Conservation (phyloP, 2,113 vertebrate genomes). For the Ptilonorhynchus violaceus region DNA sequence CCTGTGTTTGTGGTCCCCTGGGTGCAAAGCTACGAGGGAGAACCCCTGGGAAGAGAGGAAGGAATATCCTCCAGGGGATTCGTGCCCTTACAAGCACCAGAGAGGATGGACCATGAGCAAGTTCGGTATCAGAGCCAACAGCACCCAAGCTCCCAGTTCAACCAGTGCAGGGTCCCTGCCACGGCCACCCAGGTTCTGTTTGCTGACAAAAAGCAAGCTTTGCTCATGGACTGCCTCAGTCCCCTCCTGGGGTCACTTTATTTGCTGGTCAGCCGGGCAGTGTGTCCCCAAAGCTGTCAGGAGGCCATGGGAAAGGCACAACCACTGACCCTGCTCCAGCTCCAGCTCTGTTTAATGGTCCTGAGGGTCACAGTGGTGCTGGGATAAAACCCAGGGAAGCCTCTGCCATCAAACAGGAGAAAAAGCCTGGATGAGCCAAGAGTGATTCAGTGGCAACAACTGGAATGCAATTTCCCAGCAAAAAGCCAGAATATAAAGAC, state of each 20-base stretch:
- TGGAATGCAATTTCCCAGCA: not conserved
- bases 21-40: not conserved
- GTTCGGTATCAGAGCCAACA: not conserved
- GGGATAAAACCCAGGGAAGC: not conserved
- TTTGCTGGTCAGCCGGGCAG: not conserved
- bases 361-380: not conserved
- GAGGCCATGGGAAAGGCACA: not conserved
- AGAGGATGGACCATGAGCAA: not conserved
- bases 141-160: not conserved
- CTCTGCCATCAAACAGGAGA: not conserved
- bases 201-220: not conserved
- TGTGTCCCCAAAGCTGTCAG: not conserved
- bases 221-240: not conserved
- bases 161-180: not conserved
- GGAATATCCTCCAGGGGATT: not conserved
- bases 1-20: not conserved
- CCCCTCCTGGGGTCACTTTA: not conserved
- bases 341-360: not conserved
- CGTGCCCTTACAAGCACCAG: not conserved
- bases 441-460: not conserved
- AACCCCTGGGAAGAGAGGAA: not conserved
- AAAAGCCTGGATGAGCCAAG: not conserved
- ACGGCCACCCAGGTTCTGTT: rapidly evolving
- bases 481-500: not conserved
- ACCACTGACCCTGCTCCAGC: not conserved